Base-by-base conservation (phyloP, 2,888 invertebrate genomes). In the Brachyopa scutellaris region DNA sequence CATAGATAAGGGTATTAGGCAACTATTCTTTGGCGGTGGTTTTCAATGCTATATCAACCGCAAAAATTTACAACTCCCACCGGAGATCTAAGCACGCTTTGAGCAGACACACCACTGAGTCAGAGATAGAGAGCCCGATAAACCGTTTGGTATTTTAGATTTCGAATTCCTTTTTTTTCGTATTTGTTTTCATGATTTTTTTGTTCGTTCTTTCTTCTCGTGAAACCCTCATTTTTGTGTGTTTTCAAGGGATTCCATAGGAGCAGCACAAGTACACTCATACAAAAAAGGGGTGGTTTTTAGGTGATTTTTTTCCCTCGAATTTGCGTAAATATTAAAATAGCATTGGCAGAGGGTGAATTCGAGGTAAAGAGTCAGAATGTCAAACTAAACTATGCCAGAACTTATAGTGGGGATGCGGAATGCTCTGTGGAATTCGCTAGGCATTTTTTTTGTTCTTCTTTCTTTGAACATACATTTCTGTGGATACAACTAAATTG, bases 21-120 rank as follows among this genome's bases (percentile, higher is more conserved):
- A 82, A 82, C 82, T 82, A 82, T 82, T 55, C 79, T 76, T 82
- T 72, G 59, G 76, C 66, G 53, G 64, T 76, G 82, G 49, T 77
- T 82, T 82, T 82, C 82, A 77, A 82, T 82, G 82, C 76, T 82
- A 82, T 53, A 82, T 82, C 82, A 77, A 59, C 82, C 82, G 82
- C 82, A 82, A 72, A 77, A 82, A 82, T 82, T 82, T 82, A 77
- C 82, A 82, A 76, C 82, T 82, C 82, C 82, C 82, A 49, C 6
- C 29, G 82, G 82, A 72, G 59, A 82, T 40, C 72, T 77, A 55
- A 77, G 82, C 53, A 61, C 76, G 59, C 80, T 80, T 74, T 74
- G 70, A 76, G 76, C 69, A 42, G 57, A 62, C 38, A 61, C 51
- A 31, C 7, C 40, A 55, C 13, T 23, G 29, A 29, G 51, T 23